These are phyloP conservation scores for Periophthalmus magnuspinnatus DNA, from an alignment of 2,797 vertebrate genomes.

Conservation along the genomic window DNA sequence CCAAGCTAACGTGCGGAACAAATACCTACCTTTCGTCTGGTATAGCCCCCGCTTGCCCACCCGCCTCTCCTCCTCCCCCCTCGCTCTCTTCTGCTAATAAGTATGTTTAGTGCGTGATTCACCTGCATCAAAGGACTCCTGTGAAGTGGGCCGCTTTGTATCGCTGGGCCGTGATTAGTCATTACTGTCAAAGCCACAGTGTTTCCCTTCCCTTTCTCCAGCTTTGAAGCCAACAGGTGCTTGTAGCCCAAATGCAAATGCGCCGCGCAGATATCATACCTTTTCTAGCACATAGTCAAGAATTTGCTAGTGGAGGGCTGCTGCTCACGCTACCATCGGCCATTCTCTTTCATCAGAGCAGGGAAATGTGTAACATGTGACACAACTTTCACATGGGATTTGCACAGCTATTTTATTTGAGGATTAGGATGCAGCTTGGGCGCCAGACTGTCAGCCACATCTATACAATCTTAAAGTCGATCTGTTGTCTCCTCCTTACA, in stretches of 20 bases:
- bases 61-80: slow-evolving; percentile 38
- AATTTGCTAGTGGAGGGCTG: slow-evolving; percentile 10
- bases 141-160: slow-evolving; percentile 64
- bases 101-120: slow-evolving; percentile 74
- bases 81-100: slow-evolving; percentile 64
- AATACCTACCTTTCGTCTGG: slow-evolving; percentile 50
- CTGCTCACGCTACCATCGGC: neutral
- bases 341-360: slow-evolving; percentile 40
- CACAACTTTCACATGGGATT: slow-evolving; percentile 6
- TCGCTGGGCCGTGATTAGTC: slow-evolving; percentile 63
- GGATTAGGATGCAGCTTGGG: slow-evolving; percentile 7
- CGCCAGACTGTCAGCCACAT: slow-evolving; percentile 2
- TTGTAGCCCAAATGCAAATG: slow-evolving; percentile 53
- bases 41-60: slow-evolving; percentile 40
- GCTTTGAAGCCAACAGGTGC: slow-evolving; percentile 67
- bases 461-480: neutral
- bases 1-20: slow-evolving; percentile 73
- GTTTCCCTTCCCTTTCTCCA: slow-evolving; percentile 40
- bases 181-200: slow-evolving; percentile 59
- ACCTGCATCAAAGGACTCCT: slow-evolving; percentile 72
- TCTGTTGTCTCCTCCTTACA: neutral
- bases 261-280: slow-evolving; percentile 10
- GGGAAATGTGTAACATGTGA: slow-evolving; percentile 22
- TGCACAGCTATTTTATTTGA: slow-evolving; percentile 18
- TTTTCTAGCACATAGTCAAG: slow-evolving; percentile 11